A percentile compares a stretch with the other conserved stretches of the same genome.
Conservation (phyloP, 2,113 vertebrate species). For the Bos indicus region DNA sequence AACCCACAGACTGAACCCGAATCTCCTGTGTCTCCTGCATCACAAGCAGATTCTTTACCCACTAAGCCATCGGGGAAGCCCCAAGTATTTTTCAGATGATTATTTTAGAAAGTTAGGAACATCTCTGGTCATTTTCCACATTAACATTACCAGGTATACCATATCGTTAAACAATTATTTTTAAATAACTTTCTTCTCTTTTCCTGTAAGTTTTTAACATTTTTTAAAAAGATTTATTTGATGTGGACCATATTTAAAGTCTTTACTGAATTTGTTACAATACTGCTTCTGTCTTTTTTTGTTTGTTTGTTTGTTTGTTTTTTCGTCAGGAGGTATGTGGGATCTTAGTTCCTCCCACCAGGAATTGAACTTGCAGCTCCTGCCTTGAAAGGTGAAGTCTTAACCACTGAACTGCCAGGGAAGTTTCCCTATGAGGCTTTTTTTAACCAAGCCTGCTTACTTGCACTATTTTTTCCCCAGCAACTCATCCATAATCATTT, state of each 20-base stretch:
- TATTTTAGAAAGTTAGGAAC: neutral
- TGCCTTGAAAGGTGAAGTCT: neutral
- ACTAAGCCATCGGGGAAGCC: accelerated
- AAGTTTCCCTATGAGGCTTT: neutral
- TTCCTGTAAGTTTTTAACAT: neutral
- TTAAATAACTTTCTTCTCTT: neutral
- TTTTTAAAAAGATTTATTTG: neutral
- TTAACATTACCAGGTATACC: neutral
- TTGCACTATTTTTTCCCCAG: neutral
- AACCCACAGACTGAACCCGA: accelerated
- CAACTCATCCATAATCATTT: neutral
- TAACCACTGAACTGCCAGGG: neutral
- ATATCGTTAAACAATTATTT: neutral
- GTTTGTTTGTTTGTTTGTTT: neutral
- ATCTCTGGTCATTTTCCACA: neutral
- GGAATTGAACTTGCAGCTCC: neutral
- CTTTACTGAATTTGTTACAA: neutral
- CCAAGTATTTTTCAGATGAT: neutral
- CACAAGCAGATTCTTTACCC: neutral
- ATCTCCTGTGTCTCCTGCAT: neutral
- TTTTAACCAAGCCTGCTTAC: neutral
- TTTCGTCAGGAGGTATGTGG: neutral
- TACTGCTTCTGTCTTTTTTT: neutral
- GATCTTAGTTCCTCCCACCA: neutral
- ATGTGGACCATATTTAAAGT: neutral